Percentiles rank a stretch among this genome's conserved stretches.
These are phyloP conservation scores for Criorhina ranunculi DNA, from an alignment of 2,888 invertebrate species.

Conservation along the genomic window DNA sequence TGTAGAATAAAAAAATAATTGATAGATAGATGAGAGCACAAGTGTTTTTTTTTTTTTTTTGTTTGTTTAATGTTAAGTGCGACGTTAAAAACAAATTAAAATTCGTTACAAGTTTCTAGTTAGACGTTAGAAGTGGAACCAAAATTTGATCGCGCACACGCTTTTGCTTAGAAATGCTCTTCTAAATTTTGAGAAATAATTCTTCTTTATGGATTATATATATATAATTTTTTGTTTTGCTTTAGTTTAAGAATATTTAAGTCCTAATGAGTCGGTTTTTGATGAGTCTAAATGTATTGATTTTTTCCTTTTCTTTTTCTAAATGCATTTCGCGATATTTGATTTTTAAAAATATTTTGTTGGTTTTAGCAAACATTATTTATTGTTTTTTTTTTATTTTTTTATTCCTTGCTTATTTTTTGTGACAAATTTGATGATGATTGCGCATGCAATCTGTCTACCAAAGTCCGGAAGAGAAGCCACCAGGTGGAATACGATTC, in stretches of 20 bases:
- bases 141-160: constrained; percentile 8
- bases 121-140: constrained; percentile 27
- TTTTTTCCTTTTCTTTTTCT: constrained; percentile 37
- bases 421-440: constrained; percentile 66
- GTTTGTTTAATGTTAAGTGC: constrained; percentile 11
- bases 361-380: constrained; percentile 66
- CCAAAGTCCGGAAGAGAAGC: constrained; percentile 84
- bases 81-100: constrained; percentile 37
- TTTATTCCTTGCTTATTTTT: constrained; percentile 35
- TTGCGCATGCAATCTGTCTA: constrained; percentile 79
- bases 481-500: constrained; percentile 85
- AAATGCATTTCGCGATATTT: constrained; percentile 68
- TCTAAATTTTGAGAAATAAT: constrained; percentile 41
- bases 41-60: constrained; percentile 26
- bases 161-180: constrained; percentile 10
- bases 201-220: constrained; percentile 5
- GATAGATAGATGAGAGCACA: constrained; percentile 38
- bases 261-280: constrained; percentile 49
- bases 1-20: constrained; percentile 25
- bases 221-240: constrained; percentile 22
- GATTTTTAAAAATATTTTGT: constrained; percentile 55
- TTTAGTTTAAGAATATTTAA: constrained; percentile 42
- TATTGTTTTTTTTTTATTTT: constrained; percentile 45
- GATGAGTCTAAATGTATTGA: constrained; percentile 43
- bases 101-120: constrained; percentile 34